Evolutionary conservation across 2,888 invertebrate genomes (phyloP).

Genomic region (Chymomyza amoena): DNA sequence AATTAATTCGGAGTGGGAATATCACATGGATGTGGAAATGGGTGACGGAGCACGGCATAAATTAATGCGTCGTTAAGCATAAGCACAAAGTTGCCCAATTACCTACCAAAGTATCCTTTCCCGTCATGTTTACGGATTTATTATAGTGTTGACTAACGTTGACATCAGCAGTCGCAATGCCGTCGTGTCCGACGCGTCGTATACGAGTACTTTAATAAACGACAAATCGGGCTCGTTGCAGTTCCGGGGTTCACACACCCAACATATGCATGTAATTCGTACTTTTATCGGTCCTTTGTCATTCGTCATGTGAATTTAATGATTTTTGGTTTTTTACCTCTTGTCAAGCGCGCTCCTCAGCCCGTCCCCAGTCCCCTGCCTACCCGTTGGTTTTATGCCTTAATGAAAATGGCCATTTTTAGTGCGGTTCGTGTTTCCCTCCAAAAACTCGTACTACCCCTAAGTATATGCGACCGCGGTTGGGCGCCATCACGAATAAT

Average conservation of each 20-base stretch:
- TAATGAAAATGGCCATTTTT: constrained; percentile 36
- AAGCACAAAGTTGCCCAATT: constrained; percentile 70
- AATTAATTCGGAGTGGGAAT: no score
- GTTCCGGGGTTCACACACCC: constrained; percentile 21
- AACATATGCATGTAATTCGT: constrained; percentile 42
- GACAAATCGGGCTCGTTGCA: not conserved
- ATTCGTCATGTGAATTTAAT: constrained; percentile 71
- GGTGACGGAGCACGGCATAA: constrained; percentile 52
- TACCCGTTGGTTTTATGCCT: constrained; percentile 49
- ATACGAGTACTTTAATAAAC: constrained; percentile 1
- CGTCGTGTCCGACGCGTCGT: not conserved
- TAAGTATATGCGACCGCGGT: not conserved
- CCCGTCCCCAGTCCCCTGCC: constrained; percentile 13
- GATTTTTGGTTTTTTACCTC: constrained; percentile 47
- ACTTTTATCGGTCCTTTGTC: constrained; percentile 63
- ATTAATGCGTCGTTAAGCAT: constrained; percentile 70
- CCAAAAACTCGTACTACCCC: not conserved
- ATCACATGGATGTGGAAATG: not conserved
- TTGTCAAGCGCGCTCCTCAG: constrained; percentile 10
- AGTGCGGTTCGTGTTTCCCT: not conserved
- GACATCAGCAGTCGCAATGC: constrained; percentile 9
- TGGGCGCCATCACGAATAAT: not conserved
- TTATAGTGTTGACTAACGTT: constrained; percentile 66
- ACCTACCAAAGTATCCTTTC: constrained; percentile 69
- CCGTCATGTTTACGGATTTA: constrained; percentile 68